Conservation (phyloP, 2,797 vertebrate species). For the Cottoperca gobio region DNA sequence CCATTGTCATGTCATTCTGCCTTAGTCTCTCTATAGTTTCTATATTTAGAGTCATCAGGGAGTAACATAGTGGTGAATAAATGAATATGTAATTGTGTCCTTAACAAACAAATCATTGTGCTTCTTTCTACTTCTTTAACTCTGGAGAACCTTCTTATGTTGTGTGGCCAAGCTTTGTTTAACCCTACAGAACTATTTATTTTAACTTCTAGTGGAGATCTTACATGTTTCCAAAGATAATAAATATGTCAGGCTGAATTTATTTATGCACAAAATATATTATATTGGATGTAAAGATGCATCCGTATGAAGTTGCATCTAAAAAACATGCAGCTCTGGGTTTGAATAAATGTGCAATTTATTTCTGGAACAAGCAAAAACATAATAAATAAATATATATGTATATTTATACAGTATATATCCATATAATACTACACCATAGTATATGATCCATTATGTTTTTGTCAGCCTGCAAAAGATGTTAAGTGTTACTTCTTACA, state of each 20-base stretch:
- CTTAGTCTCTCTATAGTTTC: background rate
- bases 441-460: slow-evolving; percentile 2
- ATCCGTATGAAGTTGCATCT: background rate
- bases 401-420: background rate
- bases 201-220: background rate
- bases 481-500: slow-evolving; percentile 10
- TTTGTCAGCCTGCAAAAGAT: background rate
- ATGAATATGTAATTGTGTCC: background rate
- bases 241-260: background rate
- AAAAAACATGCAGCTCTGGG: background rate
- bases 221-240: background rate
- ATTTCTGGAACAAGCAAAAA: slow-evolving; percentile 5
- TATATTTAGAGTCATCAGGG: background rate
- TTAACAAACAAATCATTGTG: background rate
- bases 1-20: background rate
- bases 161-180: background rate
- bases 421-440: background rate
- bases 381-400: background rate
- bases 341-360: background rate
- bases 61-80: background rate
- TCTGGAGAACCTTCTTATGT: background rate
- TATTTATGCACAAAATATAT: background rate
- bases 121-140: background rate
- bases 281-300: background rate
- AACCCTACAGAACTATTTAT: background rate